Conservation (phyloP, 1,140 invertebrate species). For the Formica selysi region DNA sequence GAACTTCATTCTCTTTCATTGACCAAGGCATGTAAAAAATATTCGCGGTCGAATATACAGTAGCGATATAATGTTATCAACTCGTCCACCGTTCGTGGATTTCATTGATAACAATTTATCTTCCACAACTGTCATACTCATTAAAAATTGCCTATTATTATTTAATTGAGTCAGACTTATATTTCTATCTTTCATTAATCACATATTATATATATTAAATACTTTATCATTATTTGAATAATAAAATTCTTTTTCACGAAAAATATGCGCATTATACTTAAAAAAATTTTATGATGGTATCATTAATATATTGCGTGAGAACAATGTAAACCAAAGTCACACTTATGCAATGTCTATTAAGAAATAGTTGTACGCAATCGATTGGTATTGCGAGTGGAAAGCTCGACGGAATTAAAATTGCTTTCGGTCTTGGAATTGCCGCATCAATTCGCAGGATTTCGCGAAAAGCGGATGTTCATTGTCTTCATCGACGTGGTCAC, state of each 20-base stretch:
- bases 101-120: not conserved
- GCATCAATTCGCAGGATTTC: constrained; percentile 31
- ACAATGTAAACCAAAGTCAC: not conserved
- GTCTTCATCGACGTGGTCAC: constrained; percentile 41
- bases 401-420: constrained; percentile 39
- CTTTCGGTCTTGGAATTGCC: constrained; percentile 28
- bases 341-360: constrained; percentile 25
- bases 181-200: not conserved
- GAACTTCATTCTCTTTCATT: constrained; percentile 47
- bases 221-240: not conserved
- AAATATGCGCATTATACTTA: not conserved
- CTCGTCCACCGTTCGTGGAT: not conserved
- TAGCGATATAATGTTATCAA: not conserved
- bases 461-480: constrained; percentile 53
- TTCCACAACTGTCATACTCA: not conserved
- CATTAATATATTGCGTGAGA: not conserved
- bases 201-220: not conserved
- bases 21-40: not conserved
- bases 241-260: not conserved
- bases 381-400: constrained; percentile 13
- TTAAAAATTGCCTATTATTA: not conserved
- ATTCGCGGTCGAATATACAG: constrained; percentile 1
- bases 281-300: not conserved
- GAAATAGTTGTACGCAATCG: constrained; percentile 28
- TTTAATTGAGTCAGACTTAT: not conserved